Evolutionary conservation across 2,888 invertebrate genomes (phyloP), one percentile per base, ranked within the genome.

Genomic region (Cephus rjabovi): DNA sequence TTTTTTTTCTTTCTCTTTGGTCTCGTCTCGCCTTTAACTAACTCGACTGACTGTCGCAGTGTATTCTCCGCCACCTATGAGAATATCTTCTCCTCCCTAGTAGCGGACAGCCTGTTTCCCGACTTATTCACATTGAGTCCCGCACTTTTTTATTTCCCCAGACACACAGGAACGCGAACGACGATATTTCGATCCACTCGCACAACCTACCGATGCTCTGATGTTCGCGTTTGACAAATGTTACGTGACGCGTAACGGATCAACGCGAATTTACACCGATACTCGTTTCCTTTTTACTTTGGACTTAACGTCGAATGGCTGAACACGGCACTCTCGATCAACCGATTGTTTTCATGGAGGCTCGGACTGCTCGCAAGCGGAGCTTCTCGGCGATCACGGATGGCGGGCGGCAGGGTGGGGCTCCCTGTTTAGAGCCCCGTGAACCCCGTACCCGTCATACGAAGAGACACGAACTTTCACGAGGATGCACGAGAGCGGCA

Each of bases 381-480:
- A 84, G 86, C 85, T 85, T 81, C 79, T 81, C 70, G 74, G 74
- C 74, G 79, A 56, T 23, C 75, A 73, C 69, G 78, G 76, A 73
- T 79, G 84, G 88, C 86, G 86, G 86, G 85, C 85, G 85, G 88
- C 87, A 89, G 90, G 90, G 90, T 87, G 90, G 89, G 90, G 90
- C 90, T 90, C 89, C 89, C 87, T 90, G 89, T 81, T 82, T 81
- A 80, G 79, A 87, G 82, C 80, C 82, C 80, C 83, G 90, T 89
- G 82, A 83, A 89, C 90, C 89, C 90, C 90, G 89, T 86, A 79
- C 82, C 73, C 69, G 78, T 79, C 56, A 56, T 56, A 56, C 56
- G 56, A 56, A 56, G 6, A 56, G 56, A 56, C 56, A 23, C 56
- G 56, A 76, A 35, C 56, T 73, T 23, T 78, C 73, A 75, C 82